Conservation (phyloP, 2,113 vertebrate genomes). For the Ploceus nigricollis region DNA sequence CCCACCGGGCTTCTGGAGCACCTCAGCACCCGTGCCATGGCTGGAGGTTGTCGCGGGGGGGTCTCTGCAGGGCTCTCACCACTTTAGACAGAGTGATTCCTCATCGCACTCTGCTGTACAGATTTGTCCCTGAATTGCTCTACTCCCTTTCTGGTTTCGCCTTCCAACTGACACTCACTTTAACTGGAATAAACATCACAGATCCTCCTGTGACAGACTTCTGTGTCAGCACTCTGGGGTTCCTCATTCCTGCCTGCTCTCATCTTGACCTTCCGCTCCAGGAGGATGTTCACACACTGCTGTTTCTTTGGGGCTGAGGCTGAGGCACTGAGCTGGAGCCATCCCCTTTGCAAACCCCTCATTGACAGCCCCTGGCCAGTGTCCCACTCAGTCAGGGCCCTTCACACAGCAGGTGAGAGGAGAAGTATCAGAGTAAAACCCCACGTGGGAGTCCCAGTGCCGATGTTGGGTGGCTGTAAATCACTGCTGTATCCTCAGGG, state of each 20-base stretch:
- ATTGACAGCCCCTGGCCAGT: accelerated
- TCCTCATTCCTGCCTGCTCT: background rate
- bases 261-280: background rate
- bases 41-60: accelerated
- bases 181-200: background rate
- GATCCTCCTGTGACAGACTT: background rate
- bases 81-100: background rate
- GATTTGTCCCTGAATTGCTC: background rate
- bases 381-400: background rate
- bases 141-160: background rate
- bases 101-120: background rate
- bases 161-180: background rate
- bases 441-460: accelerated
- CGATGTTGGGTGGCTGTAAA: background rate
- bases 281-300: background rate
- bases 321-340: background rate
- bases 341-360: background rate
- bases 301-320: background rate
- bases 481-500: background rate
- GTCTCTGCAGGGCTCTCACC: background rate
- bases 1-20: accelerated
- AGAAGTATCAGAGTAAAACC: background rate
- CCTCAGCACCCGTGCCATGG: accelerated
- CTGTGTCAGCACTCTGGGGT: background rate
- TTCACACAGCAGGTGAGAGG: background rate